phyloP scores from a whole-genome alignment of 1,140 invertebrate species.

The Druon quercuslanigerum region DNA sequence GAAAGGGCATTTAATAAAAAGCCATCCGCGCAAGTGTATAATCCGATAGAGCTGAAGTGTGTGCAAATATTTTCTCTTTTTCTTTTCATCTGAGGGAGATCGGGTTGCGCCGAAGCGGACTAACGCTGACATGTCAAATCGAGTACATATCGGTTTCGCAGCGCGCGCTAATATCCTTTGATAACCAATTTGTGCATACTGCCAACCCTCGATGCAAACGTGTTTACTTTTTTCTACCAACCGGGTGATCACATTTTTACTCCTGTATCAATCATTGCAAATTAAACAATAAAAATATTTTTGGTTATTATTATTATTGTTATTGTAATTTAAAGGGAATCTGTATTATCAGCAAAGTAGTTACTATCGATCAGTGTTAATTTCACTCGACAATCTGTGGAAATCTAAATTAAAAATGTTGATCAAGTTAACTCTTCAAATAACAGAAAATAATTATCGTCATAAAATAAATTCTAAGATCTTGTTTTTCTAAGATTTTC shows the following conservation, averaged over 20 bases:
- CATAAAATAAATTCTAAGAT: too few relatives aligned
- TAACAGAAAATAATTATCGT: too few relatives aligned
- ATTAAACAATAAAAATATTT: background rate
- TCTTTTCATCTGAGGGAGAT: constrained; percentile 47
- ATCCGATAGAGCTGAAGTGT: constrained; percentile 68
- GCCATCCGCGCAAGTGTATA: constrained; percentile 65
- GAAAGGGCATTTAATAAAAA: constrained; percentile 68
- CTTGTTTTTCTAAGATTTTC: too few relatives aligned
- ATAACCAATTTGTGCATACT: constrained; percentile 72
- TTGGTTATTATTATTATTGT: too few relatives aligned
- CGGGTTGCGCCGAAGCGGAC: constrained; percentile 47
- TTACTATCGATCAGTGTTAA: too few relatives aligned
- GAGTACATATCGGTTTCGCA: constrained; percentile 68
- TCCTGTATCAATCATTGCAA: background rate
- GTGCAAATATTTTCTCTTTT: constrained; percentile 68
- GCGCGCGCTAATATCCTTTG: constrained; percentile 70
- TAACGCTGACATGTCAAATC: constrained; percentile 69
- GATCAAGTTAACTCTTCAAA: too few relatives aligned
- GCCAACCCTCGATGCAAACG: constrained; percentile 45
- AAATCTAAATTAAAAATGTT: too few relatives aligned
- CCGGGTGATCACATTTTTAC: constrained; percentile 46
- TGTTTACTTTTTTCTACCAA: constrained; percentile 52
- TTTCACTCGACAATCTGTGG: too few relatives aligned
- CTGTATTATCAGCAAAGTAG: too few relatives aligned
- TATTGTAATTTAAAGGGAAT: too few relatives aligned